Evolutionary conservation across 2,113 vertebrate species (phyloP), one percentile per base, ranked within the genome.

Genomic region (Gobiocypris rarus): DNA sequence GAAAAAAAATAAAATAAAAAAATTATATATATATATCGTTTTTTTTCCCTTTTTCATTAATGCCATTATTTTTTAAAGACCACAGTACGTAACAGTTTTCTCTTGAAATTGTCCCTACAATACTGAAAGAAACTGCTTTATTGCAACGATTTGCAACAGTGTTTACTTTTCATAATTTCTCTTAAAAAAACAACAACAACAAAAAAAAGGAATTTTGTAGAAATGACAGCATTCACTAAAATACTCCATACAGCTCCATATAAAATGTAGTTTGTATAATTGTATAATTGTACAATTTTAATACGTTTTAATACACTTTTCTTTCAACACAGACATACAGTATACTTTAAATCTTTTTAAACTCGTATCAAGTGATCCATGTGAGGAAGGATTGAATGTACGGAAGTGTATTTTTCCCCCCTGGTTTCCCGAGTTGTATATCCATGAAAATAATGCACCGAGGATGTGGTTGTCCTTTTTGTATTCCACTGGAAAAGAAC

Each of bases 381-480:
- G 19, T 50, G 59, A 50, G 2, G n/a, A 10, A 59, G 22, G 38
- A 67, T 31, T 14, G 48, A 70, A 54, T 70, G 45, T 82, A 63
- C 80, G 8, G 45, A 81, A 79, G 22, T 45, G 13, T 41, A 26
- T 11, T 58, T 59, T 15, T 11, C n/a, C 22, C 13, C 10, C 45
- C 8, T 59, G 54, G 22, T 75, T 81, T 81, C 61, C 75, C 43
- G 14, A 58, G 58, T 13, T 28, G 24, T 58, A 22, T 43, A 81
- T 56, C 24, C 56, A 81, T 26, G 19, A 28, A 31, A 61, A 82
- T 38, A 69, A 58, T 17, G 28, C 14, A 61, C 3, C 9, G 31
- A 56, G 54, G 1, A 8, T 81, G 28, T 19, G 5, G 34, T 59
- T 56, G 17, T 58, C 11, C 11, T 58, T 78, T 86, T 17, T 13